A percentile compares a stretch with the other conserved stretches of the same genome.
These are phyloP conservation scores for Oncorhynchus tshawytscha DNA, from an alignment of 2,113 vertebrate species.

Conservation along the genomic window DNA sequence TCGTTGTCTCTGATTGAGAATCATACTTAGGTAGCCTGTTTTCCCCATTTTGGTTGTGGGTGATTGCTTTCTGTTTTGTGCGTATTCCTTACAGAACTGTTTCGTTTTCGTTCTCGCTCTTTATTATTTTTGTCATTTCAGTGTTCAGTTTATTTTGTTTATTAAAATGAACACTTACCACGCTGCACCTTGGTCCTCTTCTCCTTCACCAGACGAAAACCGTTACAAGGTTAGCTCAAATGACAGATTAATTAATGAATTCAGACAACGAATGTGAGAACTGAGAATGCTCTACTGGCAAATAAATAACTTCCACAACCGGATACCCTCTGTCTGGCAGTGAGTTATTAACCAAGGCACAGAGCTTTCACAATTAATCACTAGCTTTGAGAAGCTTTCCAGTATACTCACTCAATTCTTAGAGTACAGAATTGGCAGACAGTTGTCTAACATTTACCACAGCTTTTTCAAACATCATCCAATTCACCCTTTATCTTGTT, in stretches of 20 bases:
- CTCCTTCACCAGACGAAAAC: no score
- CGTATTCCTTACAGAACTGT: no score
- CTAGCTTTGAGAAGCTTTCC: neutral
- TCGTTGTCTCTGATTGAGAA: no score
- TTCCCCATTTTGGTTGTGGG: no score
- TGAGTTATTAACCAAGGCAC: neutral
- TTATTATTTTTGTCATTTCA: no score
- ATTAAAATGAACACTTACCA: no score
- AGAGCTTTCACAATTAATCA: neutral
- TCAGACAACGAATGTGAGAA: neutral
- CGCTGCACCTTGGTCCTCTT: no score
- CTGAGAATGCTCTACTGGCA: neutral
- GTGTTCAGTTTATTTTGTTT: no score
- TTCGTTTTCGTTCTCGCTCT: no score
- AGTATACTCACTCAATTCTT: neutral
- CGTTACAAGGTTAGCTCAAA: neutral
- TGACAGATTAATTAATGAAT: neutral
- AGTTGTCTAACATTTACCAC: neutral
- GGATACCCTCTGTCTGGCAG: neutral
- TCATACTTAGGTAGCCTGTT: no score
- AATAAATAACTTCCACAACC: neutral
- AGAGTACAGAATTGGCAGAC: neutral
- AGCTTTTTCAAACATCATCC: neutral
- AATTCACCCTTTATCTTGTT: neutral
- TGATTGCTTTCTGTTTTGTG: no score